Percentiles rank a stretch among this genome's conserved stretches.
Evolutionary conservation across 2,888 invertebrate genomes (phyloP).

Genomic region (Proisotoma minuta): DNA sequence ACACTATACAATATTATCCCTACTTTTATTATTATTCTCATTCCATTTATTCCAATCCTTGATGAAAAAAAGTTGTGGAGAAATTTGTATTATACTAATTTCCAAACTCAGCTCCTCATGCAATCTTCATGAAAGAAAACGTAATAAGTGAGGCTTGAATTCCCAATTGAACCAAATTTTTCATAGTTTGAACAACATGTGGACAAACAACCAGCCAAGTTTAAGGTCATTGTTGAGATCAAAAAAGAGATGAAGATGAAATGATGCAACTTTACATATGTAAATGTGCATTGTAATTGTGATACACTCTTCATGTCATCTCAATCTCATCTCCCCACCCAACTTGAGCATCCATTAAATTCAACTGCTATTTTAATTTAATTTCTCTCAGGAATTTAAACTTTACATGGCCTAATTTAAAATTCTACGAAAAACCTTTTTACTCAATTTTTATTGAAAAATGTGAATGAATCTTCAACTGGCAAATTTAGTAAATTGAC

Average conservation of each 20-base stretch:
- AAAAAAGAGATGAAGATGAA: background rate
- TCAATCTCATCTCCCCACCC: too few relatives aligned
- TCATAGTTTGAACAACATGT: background rate
- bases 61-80: too few relatives aligned
- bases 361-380: too few relatives aligned
- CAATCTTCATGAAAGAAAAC: background rate
- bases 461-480: background rate
- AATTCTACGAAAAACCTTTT: too few relatives aligned
- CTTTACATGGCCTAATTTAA: too few relatives aligned
- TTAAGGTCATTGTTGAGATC: background rate
- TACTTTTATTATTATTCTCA: too few relatives aligned
- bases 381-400: too few relatives aligned
- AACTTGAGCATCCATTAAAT: too few relatives aligned
- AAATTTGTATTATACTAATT: background rate
- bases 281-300: constrained; percentile 9
- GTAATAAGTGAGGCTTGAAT: background rate
- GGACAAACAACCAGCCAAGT: background rate
- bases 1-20: background rate
- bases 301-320: constrained; percentile 1
- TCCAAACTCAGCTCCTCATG: background rate
- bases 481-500: background rate
- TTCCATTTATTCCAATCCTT: background rate
- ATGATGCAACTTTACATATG: constrained; percentile 10
- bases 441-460: background rate
- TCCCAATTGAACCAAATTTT: constrained; percentile 1